Conservation (phyloP, 2,888 invertebrate species). For the Crepidodera aurea region DNA sequence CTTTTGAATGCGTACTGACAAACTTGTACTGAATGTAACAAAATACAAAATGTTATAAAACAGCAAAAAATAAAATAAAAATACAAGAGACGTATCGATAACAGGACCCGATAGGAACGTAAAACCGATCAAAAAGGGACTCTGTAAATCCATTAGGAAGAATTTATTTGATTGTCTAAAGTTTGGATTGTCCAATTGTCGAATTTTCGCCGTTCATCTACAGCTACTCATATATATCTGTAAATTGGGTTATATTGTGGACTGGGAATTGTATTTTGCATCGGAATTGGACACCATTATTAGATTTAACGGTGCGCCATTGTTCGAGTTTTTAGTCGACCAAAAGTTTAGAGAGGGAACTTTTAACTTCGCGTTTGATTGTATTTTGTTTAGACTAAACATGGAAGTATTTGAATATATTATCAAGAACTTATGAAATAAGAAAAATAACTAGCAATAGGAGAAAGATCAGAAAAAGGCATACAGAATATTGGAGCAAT, state of each 20-base stretch:
- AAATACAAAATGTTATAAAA: background rate
- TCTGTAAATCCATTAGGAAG: constrained; percentile 23
- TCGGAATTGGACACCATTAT: constrained; percentile 25
- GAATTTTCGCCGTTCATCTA: constrained; percentile 25
- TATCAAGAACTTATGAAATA: too few species aligned
- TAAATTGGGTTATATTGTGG: constrained; percentile 27
- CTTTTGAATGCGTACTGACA: background rate
- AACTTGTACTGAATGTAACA: background rate
- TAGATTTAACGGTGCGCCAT: constrained; percentile 18
- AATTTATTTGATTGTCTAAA: constrained; percentile 28
- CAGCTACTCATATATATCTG: constrained; percentile 26
- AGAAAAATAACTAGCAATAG: too few species aligned
- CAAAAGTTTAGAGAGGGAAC: background rate
- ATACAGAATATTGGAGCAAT: too few species aligned
- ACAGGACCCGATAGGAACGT: constrained; percentile 2
- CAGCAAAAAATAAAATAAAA: background rate
- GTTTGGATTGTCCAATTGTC: constrained; percentile 23
- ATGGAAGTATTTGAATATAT: too few species aligned
- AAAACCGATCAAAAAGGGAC: constrained; percentile 9
- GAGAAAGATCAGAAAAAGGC: too few species aligned
- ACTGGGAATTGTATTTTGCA: constrained; percentile 24
- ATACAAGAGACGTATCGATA: constrained; percentile 1
- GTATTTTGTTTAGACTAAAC: background rate
- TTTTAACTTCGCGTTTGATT: background rate
- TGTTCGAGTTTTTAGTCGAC: constrained; percentile 16